A percentile compares a stretch with the other conserved stretches of the same genome.
Evolutionary conservation across 2,797 vertebrate genomes (phyloP).

Genomic region (Chlorospingus flavigularis): DNA sequence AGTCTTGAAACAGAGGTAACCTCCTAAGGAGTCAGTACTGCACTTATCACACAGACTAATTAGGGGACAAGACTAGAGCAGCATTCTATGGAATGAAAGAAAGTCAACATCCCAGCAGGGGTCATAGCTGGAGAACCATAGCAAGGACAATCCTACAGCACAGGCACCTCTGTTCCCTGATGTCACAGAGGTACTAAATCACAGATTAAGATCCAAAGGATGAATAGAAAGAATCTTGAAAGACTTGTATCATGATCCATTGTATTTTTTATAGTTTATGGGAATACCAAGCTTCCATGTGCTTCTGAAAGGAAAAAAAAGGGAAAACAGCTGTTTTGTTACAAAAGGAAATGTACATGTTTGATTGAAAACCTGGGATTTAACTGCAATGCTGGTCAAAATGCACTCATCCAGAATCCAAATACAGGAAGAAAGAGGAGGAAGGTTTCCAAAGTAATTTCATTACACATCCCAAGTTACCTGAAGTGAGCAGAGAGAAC

Average conservation of each 20-base stretch:
- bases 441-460: background rate
- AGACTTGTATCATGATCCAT: background rate
- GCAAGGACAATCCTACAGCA: background rate
- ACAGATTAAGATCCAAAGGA: background rate
- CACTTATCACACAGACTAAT: background rate
- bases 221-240: background rate
- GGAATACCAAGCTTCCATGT: background rate
- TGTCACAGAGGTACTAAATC: background rate
- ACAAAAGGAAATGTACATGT: background rate
- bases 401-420: background rate
- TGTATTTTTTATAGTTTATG: background rate
- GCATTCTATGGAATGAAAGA: background rate
- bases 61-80: background rate
- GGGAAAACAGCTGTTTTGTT: background rate
- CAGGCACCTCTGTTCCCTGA: background rate
- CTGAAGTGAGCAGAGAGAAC: background rate
- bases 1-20: background rate
- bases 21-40: background rate
- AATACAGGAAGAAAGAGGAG: background rate
- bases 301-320: background rate
- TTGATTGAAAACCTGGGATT: background rate
- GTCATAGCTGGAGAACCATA: background rate
- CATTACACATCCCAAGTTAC: background rate
- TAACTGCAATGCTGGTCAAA: constrained; percentile 20
- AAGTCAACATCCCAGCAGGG: background rate